Evolutionary conservation across 2,888 invertebrate species (phyloP).

Genomic region (Proisotoma minuta): DNA sequence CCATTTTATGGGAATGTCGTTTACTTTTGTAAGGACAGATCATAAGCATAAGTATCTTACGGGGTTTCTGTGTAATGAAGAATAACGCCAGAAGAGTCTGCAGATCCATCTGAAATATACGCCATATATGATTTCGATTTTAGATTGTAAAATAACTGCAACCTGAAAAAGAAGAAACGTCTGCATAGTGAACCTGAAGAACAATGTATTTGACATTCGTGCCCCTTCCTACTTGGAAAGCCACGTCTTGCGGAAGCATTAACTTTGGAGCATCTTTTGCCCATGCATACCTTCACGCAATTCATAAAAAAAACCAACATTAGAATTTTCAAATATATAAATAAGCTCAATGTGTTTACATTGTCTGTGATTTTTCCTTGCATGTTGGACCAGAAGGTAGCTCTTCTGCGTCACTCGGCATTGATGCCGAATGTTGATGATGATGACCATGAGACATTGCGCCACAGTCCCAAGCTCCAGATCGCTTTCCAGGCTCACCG

Average conservation of each 20-base stretch:
- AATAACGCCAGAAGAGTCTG: neutral
- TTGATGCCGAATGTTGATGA: too few relatives aligned
- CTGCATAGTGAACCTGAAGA: constrained; percentile 83
- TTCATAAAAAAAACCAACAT: too few relatives aligned
- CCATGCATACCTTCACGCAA: constrained; percentile 95
- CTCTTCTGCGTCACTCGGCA: too few relatives aligned
- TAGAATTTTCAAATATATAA: too few relatives aligned
- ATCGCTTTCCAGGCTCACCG: constrained; percentile 66
- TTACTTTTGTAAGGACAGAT: neutral
- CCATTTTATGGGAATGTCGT: constrained; percentile 69
- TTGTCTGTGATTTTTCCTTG: constrained; percentile 57
- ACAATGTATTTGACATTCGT: constrained; percentile 82
- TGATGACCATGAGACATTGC: neutral
- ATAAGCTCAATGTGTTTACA: too few relatives aligned
- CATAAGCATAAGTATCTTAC: neutral
- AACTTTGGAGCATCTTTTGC: constrained; percentile 82
- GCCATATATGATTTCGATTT: neutral
- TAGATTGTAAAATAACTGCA: neutral
- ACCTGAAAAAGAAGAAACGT: constrained; percentile 49
- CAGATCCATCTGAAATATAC: neutral
- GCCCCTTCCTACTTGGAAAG: constrained; percentile 80
- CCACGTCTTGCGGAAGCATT: constrained; percentile 75
- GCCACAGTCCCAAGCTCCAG: constrained; percentile 61
- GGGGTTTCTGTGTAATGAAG: neutral
- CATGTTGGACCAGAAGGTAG: neutral